Percentiles rank a stretch among this genome's conserved stretches.
Evolutionary conservation across 2,797 vertebrate species (phyloP).

Genomic region (Tokudaia muenninki): DNA sequence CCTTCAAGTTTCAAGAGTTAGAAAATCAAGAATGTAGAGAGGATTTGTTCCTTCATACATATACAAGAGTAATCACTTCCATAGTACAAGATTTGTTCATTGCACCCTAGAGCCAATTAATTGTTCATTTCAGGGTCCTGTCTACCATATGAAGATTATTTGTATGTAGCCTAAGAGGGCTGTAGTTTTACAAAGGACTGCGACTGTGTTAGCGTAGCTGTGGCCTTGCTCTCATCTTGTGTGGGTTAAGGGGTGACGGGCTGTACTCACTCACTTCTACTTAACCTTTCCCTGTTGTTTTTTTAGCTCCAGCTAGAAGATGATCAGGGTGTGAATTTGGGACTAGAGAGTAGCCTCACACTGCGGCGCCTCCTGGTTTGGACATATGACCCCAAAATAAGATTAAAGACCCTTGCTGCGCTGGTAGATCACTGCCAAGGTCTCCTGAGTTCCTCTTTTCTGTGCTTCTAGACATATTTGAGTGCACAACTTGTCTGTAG

Average conservation of each 20-base stretch:
- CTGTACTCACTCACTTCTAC: neutral
- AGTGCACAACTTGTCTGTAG: neutral
- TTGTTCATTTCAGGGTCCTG: neutral
- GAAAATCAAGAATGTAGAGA: neutral
- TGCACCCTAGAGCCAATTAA: neutral
- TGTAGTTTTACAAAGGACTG: neutral
- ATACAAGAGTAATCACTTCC: neutral
- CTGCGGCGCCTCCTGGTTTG: slow-evolving; percentile 97
- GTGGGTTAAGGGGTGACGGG: neutral
- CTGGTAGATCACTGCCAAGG: slow-evolving; percentile 99
- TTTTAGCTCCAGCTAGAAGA: slow-evolving; percentile 96
- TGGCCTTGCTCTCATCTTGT: neutral
- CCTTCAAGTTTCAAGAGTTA: neutral
- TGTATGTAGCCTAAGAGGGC: neutral
- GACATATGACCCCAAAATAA: slow-evolving; percentile 98
- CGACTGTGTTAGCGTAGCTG: neutral
- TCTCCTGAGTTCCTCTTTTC: slow-evolving; percentile 77
- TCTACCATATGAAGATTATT: neutral
- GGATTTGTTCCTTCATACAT: neutral
- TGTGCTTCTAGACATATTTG: neutral
- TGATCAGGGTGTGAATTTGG: slow-evolving; percentile 94
- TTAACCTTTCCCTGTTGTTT: slow-evolving; percentile 68
- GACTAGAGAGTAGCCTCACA: slow-evolving; percentile 93
- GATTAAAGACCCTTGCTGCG: slow-evolving; percentile 97
- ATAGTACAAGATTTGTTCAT: neutral